These are phyloP conservation scores for Andrena dorsata DNA, from an alignment of 2,888 invertebrate species.

Conservation along the genomic window DNA sequence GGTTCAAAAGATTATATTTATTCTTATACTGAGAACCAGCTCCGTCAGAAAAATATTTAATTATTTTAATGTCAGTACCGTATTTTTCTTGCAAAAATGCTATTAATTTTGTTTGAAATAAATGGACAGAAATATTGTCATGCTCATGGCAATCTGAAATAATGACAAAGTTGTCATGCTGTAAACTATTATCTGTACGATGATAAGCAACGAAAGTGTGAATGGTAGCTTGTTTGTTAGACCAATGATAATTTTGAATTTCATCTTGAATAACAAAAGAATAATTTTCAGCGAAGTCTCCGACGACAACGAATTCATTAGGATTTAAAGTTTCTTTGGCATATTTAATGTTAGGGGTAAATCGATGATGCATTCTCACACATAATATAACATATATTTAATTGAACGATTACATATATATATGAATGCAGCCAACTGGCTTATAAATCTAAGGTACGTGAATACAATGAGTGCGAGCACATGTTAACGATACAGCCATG, in stretches of 20 bases:
- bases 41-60: background rate
- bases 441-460: no score
- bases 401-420: no score
- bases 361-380: no score
- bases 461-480: no score
- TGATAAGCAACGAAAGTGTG: constrained; percentile 10
- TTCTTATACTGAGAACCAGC: constrained; percentile 9
- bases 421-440: no score
- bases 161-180: constrained; percentile 4
- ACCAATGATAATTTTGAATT: constrained; percentile 9
- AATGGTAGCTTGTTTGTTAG: constrained; percentile 9
- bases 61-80: background rate
- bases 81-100: background rate
- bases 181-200: background rate
- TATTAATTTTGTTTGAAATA: background rate
- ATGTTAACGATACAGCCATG: no score
- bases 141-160: constrained; percentile 21
- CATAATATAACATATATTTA: no score
- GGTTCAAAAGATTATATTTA: constrained; percentile 4
- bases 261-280: constrained; percentile 18
- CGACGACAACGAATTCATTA: constrained; percentile 15
- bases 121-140: background rate
- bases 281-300: constrained; percentile 29
- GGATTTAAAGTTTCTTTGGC: background rate
- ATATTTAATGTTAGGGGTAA: no score